These are phyloP conservation scores for Parazoanthus darwini DNA, from an alignment of 92 coral and sea anemone genomes.

Conservation along the genomic window DNA sequence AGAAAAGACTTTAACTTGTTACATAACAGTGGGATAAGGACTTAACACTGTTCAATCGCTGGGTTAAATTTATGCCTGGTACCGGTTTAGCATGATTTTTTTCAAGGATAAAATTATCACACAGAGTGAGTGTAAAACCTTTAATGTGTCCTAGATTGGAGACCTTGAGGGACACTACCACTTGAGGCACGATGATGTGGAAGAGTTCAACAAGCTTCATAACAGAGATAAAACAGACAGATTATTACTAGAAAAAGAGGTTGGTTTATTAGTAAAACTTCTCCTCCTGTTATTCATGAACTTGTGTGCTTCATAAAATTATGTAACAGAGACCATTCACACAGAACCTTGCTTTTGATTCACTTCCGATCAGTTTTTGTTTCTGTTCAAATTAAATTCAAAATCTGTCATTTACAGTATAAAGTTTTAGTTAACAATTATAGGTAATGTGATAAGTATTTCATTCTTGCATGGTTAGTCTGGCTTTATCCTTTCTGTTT, in stretches of 20 bases:
- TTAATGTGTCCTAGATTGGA: constrained; percentile 83
- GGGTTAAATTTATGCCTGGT: too few species aligned
- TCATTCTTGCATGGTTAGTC: not conserved
- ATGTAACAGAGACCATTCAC: not conserved
- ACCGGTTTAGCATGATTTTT: too few species aligned
- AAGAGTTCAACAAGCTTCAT: constrained; percentile 86
- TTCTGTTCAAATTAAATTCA: not conserved
- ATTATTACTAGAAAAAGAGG: constrained; percentile 92
- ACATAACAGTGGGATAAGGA: too few species aligned
- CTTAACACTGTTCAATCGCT: too few species aligned
- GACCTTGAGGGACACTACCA: constrained; percentile 90
- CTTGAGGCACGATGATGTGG: constrained; percentile 90
- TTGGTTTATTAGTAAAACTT: constrained; percentile 8
- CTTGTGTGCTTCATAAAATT: not conserved
- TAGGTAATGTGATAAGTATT: not conserved
- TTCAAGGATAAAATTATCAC: too few species aligned
- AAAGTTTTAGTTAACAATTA: not conserved
- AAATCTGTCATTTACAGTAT: not conserved
- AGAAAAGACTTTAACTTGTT: too few species aligned
- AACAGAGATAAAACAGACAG: constrained; percentile 91
- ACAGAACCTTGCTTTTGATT: not conserved
- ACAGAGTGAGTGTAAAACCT: not conserved
- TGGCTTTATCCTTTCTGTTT: not conserved
- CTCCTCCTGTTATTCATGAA: not conserved
- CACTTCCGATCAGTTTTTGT: not conserved